Evolutionary conservation across 1,140 invertebrate genomes (phyloP).

Genomic region (Matsumurasca onukii): DNA sequence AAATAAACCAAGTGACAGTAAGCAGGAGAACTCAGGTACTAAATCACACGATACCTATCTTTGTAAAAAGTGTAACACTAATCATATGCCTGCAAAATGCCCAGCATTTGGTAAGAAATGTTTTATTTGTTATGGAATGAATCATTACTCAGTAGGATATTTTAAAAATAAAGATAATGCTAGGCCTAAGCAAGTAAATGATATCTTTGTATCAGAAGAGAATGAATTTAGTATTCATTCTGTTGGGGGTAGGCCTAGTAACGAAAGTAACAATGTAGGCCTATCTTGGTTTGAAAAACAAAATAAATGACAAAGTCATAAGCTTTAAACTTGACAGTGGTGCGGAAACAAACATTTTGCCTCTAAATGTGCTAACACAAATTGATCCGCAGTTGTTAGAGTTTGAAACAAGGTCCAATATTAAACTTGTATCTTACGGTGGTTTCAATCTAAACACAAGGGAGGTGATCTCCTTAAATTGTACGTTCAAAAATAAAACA

Average conservation of each 20-base stretch:
- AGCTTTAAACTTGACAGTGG: background rate
- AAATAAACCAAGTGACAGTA: too few relatives aligned
- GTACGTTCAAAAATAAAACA: background rate
- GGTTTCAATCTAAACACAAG: background rate
- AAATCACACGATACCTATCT: too few relatives aligned
- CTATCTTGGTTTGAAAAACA: background rate
- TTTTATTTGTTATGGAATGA: constrained; percentile 1
- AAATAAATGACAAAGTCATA: background rate
- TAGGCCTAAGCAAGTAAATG: background rate
- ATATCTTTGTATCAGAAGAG: background rate
- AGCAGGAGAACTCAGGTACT: too few relatives aligned
- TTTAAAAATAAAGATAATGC: background rate
- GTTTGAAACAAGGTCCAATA: background rate
- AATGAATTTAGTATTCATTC: background rate
- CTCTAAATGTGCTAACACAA: background rate
- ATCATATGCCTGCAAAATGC: background rate
- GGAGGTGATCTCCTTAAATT: background rate
- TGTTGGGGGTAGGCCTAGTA: too few relatives aligned
- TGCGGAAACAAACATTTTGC: background rate
- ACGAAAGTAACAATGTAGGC: background rate
- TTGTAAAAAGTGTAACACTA: background rate
- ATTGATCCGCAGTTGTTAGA: background rate
- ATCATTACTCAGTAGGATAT: background rate
- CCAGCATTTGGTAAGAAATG: background rate
- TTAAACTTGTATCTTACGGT: background rate